Percentiles rank a stretch among this genome's conserved stretches.
These are phyloP conservation scores for Ciconia stormi DNA, from an alignment of 2,113 vertebrate species.

Conservation along the genomic window DNA sequence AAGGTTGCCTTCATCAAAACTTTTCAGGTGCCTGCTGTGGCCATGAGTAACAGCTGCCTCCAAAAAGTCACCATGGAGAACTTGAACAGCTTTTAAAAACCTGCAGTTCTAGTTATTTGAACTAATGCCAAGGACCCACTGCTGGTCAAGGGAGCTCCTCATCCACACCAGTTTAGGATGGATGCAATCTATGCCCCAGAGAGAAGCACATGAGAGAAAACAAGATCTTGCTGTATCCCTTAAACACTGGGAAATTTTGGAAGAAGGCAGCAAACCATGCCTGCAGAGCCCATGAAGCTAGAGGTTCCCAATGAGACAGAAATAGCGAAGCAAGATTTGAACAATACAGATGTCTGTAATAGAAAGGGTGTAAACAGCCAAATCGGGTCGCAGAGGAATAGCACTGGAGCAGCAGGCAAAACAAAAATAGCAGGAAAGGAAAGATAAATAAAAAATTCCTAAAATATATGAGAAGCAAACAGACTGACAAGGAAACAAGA, in stretches of 20 bases:
- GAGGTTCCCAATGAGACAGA: neutral
- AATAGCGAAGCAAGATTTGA: constrained; percentile 1
- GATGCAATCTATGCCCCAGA: neutral
- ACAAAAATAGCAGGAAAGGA: constrained; percentile 62
- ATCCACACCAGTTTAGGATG: neutral
- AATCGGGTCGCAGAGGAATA: neutral
- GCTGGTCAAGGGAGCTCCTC: neutral
- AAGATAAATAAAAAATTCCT: constrained; percentile 61
- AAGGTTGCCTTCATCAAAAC: neutral
- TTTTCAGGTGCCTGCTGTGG: too few relatives aligned
- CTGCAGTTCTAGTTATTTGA: neutral
- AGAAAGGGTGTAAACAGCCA: constrained; percentile 10
- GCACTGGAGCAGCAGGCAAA: neutral
- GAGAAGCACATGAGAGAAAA: neutral
- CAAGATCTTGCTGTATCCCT: neutral
- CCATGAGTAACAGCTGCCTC: neutral
- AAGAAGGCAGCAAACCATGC: neutral
- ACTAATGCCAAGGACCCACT: neutral
- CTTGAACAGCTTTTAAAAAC: neutral
- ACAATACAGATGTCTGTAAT: neutral
- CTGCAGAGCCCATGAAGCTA: neutral
- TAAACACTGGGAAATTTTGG: neutral
- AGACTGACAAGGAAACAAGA: constrained; percentile 43
- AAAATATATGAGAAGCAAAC: constrained; percentile 53
- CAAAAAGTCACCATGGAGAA: neutral